Conservation (phyloP, 2,797 vertebrate species). For the Acropternis orthonyx region DNA sequence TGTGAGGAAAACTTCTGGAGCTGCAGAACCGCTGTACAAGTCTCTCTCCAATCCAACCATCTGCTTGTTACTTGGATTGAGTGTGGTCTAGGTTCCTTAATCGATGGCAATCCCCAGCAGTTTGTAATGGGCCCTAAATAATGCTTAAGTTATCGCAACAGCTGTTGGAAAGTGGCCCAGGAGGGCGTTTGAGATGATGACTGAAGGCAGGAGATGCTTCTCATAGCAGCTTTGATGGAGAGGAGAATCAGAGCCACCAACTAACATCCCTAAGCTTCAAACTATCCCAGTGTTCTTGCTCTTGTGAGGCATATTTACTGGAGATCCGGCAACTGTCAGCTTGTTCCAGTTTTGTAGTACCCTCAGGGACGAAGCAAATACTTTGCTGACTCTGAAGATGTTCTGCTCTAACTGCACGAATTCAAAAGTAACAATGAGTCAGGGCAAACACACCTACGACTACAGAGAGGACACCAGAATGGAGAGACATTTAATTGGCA, state of each 20-base stretch:
- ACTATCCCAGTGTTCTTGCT: not conserved
- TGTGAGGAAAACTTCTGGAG: not conserved
- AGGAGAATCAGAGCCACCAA: not conserved
- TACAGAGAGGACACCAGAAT: not conserved
- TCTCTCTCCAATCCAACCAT: not conserved
- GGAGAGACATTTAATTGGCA: not conserved
- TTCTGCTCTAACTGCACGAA: not conserved
- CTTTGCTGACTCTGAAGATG: constrained; percentile 7
- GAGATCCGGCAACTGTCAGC: constrained; percentile 22
- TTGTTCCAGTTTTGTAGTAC: not conserved
- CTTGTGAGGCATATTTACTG: not conserved
- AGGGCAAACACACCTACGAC: not conserved
- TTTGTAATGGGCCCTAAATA: constrained; percentile 1
- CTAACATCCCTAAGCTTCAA: not conserved
- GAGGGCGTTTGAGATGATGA: not conserved
- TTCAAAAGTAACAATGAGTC: not conserved
- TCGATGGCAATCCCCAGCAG: not conserved
- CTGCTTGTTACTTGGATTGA: not conserved
- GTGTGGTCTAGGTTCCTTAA: not conserved
- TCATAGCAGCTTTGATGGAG: not conserved
- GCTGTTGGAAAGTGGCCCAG: constrained; percentile 9
- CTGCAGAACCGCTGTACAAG: not conserved
- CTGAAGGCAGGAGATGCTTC: not conserved
- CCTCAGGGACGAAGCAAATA: constrained; percentile 26
- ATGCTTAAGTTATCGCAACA: not conserved